Conservation (phyloP, 2,113 vertebrate species). For the Austrofundulus limnaeus region DNA sequence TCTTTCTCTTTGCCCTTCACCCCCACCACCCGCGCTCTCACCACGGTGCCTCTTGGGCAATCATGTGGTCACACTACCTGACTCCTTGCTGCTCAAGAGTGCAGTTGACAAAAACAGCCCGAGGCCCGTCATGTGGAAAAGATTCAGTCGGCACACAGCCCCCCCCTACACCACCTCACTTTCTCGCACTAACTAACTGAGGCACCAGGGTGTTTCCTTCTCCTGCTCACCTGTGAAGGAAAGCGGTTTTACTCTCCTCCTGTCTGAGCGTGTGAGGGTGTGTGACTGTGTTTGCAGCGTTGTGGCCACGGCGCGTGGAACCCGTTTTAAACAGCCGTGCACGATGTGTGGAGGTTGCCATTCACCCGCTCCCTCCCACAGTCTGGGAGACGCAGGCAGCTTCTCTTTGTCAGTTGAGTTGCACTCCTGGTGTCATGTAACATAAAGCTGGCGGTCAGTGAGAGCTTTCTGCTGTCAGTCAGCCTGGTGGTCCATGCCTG, state of each 20-base stretch:
- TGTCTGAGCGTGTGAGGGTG: constrained; percentile 30
- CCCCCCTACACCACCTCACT: constrained; percentile 53
- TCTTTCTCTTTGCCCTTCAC: constrained; percentile 2
- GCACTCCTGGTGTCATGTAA: constrained; percentile 83
- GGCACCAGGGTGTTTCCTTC: constrained; percentile 66
- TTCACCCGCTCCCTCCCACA: constrained; percentile 8
- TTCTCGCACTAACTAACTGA: constrained; percentile 64
- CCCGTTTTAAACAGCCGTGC: constrained; percentile 41
- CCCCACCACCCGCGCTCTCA: constrained; percentile 50
- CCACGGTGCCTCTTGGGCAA: constrained; percentile 76
- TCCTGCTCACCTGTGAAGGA: constrained; percentile 73
- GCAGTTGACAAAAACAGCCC: constrained; percentile 83
- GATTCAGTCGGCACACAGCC: constrained; percentile 75
- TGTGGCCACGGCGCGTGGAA: constrained; percentile 37
- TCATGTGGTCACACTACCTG: constrained; percentile 83
- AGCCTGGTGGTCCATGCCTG: constrained; percentile 78
- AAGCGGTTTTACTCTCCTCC: constrained; percentile 41
- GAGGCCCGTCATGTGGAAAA: constrained; percentile 82
- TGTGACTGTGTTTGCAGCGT: constrained; percentile 47
- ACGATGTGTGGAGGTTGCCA: constrained; percentile 12
- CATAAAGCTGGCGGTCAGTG: constrained; percentile 80
- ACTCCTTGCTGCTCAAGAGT: constrained; percentile 78
- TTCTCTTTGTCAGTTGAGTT: constrained; percentile 73
- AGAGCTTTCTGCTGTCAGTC: constrained; percentile 81
- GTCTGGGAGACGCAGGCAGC: constrained; percentile 46